These are phyloP conservation scores for Budorcas taxicolor DNA, from an alignment of 2,113 vertebrate genomes.

Conservation along the genomic window DNA sequence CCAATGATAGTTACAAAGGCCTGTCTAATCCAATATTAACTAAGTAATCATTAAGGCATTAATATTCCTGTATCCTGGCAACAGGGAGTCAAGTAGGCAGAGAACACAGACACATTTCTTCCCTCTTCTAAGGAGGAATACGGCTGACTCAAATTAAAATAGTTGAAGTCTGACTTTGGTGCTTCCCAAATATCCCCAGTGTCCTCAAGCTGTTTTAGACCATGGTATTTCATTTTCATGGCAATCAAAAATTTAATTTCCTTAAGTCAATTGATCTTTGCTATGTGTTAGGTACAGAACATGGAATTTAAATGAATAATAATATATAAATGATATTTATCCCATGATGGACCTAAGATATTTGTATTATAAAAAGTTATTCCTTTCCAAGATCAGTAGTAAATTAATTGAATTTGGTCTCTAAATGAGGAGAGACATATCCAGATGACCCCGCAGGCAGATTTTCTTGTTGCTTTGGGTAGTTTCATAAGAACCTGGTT, in stretches of 20 bases:
- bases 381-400: neutral
- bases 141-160: neutral
- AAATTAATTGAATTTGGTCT: conserved; percentile 6
- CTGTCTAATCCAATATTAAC: neutral
- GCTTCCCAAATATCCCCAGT: neutral
- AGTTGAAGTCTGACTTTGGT: neutral
- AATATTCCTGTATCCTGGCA: neutral
- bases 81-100: neutral
- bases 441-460: neutral
- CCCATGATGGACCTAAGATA: neutral
- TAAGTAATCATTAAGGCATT: neutral
- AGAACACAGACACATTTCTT: neutral
- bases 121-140: neutral
- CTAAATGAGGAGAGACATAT: conserved; percentile 20
- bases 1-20: neutral
- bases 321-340: neutral
- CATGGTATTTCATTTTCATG: neutral
- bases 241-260: neutral
- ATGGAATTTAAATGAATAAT: neutral
- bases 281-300: neutral
- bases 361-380: neutral
- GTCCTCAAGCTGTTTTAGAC: neutral
- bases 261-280: neutral
- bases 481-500: neutral
- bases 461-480: neutral